Evolutionary conservation across 2,888 invertebrate genomes (phyloP).

Genomic region (Nomada hirtipes): DNA sequence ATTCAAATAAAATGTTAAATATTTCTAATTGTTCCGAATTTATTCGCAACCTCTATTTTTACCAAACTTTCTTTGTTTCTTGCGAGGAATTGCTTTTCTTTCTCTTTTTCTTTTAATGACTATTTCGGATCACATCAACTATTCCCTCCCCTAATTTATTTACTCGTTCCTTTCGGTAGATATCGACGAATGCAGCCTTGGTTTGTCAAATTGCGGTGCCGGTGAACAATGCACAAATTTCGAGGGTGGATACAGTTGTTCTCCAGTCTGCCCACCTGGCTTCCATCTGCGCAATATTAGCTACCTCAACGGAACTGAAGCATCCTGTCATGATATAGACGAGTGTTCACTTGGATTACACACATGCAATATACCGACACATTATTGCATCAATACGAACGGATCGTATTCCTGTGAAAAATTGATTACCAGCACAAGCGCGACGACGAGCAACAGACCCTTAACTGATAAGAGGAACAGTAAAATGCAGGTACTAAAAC

Average conservation of each 20-base stretch:
- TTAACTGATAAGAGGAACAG: constrained; percentile 21
- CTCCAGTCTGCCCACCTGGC: constrained; percentile 72
- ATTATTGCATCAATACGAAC: constrained; percentile 74
- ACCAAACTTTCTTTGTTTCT: not conserved
- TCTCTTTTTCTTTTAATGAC: not conserved
- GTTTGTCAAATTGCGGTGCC: constrained; percentile 77
- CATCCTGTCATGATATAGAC: constrained; percentile 87
- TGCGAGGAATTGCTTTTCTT: too few species aligned
- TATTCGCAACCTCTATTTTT: too few species aligned
- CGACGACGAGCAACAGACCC: constrained; percentile 33
- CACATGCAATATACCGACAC: constrained; percentile 84
- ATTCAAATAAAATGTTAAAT: not conserved
- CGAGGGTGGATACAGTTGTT: constrained; percentile 73
- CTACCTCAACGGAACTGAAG: constrained; percentile 3
- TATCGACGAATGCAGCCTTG: constrained; percentile 70
- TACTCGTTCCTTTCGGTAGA: constrained; percentile 53
- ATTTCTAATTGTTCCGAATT: not conserved
- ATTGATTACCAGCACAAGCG: constrained; percentile 25
- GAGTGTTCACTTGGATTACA: constrained; percentile 89
- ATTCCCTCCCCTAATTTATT: not conserved
- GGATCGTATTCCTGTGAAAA: constrained; percentile 73
- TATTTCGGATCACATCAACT: not conserved
- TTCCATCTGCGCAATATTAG: constrained; percentile 46
- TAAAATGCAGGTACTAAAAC: constrained; percentile 49
- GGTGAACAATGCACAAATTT: constrained; percentile 74